Percentiles rank a stretch among this genome's conserved stretches.
These are phyloP conservation scores for Taeniopygia guttata DNA, from an alignment of 2,797 vertebrate genomes.

Conservation along the genomic window DNA sequence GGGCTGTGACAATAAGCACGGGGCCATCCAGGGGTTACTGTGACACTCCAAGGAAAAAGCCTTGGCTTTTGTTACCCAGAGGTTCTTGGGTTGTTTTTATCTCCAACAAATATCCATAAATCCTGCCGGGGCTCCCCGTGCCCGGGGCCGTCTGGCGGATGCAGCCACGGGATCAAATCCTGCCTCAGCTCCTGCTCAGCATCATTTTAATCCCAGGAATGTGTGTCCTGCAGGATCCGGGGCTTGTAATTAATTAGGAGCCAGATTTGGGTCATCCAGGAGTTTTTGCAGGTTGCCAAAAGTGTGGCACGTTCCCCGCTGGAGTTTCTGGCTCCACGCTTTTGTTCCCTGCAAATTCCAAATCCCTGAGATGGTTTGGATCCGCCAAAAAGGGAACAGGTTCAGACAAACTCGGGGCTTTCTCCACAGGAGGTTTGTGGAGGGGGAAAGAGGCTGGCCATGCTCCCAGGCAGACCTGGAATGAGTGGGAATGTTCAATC, in stretches of 20 bases:
- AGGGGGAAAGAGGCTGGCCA: background rate
- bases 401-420: background rate
- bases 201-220: background rate
- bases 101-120: conserved; percentile 46
- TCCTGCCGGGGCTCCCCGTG: background rate
- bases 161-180: background rate
- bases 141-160: background rate
- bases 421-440: background rate
- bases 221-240: background rate
- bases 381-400: background rate
- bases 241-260: background rate
- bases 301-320: background rate
- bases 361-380: background rate
- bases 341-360: background rate
- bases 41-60: conserved; percentile 15
- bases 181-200: background rate
- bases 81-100: background rate
- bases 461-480: background rate
- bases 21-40: conserved; percentile 71
- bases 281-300: background rate
- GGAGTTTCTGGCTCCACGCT: accelerated
- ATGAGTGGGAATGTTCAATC: background rate
- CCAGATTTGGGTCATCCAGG: background rate
- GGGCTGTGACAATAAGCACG: background rate
- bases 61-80: conserved; percentile 23